A percentile compares a stretch with the other conserved stretches of the same genome.
These are phyloP conservation scores for Mythimna impura DNA, from an alignment of 2,888 invertebrate species.

Conservation along the genomic window DNA sequence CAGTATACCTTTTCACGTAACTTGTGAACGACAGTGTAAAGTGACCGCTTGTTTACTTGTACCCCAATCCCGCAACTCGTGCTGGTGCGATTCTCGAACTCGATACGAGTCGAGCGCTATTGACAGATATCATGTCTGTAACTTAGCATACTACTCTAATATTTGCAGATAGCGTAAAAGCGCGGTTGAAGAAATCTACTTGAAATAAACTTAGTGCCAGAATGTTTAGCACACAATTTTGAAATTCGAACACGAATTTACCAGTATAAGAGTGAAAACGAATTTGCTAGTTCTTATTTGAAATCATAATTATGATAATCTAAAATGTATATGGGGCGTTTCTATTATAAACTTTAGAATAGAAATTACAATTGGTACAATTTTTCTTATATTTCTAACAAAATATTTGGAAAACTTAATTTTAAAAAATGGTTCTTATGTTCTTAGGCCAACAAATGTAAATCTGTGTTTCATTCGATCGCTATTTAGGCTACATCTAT, in stretches of 20 bases:
- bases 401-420: background rate
- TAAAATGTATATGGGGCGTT: constrained; percentile 16
- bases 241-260: constrained; percentile 13
- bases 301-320: constrained; percentile 15
- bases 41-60: constrained; percentile 57
- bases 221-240: constrained; percentile 29
- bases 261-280: constrained; percentile 22
- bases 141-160: constrained; percentile 19
- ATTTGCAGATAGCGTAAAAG: constrained; percentile 20
- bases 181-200: constrained; percentile 24
- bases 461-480: constrained; percentile 54
- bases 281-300: constrained; percentile 45
- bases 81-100: constrained; percentile 43
- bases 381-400: background rate
- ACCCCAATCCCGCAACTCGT: constrained; percentile 18
- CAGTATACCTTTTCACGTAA: constrained; percentile 48
- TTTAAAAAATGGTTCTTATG: constrained; percentile 48
- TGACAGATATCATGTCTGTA: constrained; percentile 58
- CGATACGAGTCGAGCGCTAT: constrained; percentile 52
- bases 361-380: background rate
- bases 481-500: constrained; percentile 65
- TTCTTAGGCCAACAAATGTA: constrained; percentile 56
- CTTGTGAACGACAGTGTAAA: constrained; percentile 36
- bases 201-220: constrained; percentile 6
- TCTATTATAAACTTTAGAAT: constrained; percentile 47